Evolutionary conservation across 2,888 invertebrate species (phyloP), one percentile per base, ranked within the genome.

Genomic region (Himalopsyche tibetana): DNA sequence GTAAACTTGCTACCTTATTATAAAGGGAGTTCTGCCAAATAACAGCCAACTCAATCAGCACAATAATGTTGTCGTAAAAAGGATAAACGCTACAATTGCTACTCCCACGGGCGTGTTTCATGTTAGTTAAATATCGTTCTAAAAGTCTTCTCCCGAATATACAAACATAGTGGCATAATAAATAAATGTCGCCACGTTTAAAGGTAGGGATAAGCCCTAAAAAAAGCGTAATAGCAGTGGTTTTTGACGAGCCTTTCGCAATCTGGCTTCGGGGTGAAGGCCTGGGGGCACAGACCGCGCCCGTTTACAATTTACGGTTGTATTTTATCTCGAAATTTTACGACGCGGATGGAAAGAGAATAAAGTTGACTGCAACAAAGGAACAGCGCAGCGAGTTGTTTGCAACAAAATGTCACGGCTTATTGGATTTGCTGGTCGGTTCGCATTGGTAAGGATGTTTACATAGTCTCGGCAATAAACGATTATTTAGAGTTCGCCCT

Each of bases 321-420:
- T 82, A 38, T 86, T 86, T 85, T 85, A 86, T 86, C 83, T 83
- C 19, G 15, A 42, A 83, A 83, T 85, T 88, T 88, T 88, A 88
- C 86, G 86, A 85, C 80, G 55, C 84, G 40, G 69, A 84, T 87
- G 63, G 87, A 86, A 84, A 79, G 56, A 85, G 79, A 42, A 82
- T 88, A 86, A 86, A 88, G 82, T 85, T 51, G 69, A 40, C 51
- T 82, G 85, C 74, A 85, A 38, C 74, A 55, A 45, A 55, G 40
- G 55, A 55, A 74, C 63, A 8, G 55, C 28, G 28, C 63, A 8
- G 63, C 6, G 63, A 63, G 63, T 19, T 28, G 19, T 63, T 63
- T 63, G 63, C 63, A 63, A 63, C 63, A 63, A 63, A 63, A 63
- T 63, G 63, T 63, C 63, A 28, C 63, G 63, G 63, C 19, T 63